Evolutionary conservation across 2,113 vertebrate genomes (phyloP).

Genomic region (Deroptyus accipitrinus): DNA sequence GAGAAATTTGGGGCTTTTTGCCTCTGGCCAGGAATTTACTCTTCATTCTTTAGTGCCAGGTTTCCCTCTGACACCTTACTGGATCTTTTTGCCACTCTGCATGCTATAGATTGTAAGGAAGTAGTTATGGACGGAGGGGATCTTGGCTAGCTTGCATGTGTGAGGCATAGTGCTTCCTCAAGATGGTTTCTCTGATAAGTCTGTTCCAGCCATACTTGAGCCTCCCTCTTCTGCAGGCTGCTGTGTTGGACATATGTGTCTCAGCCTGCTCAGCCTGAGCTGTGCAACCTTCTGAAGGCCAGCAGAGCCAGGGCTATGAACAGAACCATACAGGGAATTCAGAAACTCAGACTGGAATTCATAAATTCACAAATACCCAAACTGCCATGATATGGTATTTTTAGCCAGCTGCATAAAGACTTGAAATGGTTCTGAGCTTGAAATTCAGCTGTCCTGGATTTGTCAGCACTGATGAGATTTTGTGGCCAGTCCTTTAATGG

Average conservation of each 20-base stretch:
- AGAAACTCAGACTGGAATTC: background rate
- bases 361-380: background rate
- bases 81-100: background rate
- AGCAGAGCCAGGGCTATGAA: background rate
- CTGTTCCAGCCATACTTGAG: background rate
- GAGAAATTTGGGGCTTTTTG: background rate
- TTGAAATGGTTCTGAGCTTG: background rate
- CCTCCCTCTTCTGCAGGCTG: background rate
- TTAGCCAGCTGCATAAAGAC: background rate
- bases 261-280: background rate
- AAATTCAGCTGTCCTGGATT: background rate
- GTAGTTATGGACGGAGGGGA: background rate
- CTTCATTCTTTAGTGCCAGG: background rate
- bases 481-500: background rate
- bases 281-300: background rate
- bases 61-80: background rate
- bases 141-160: accelerated
- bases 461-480: background rate
- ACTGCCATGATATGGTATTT: background rate
- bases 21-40: background rate
- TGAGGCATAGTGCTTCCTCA: background rate
- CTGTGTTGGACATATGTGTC: background rate
- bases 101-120: background rate
- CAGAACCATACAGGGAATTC: background rate
- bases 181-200: background rate